Percentiles rank a stretch among this genome's conserved stretches.
Evolutionary conservation across 2,113 vertebrate species (phyloP).

Genomic region (Anolis carolinensis): DNA sequence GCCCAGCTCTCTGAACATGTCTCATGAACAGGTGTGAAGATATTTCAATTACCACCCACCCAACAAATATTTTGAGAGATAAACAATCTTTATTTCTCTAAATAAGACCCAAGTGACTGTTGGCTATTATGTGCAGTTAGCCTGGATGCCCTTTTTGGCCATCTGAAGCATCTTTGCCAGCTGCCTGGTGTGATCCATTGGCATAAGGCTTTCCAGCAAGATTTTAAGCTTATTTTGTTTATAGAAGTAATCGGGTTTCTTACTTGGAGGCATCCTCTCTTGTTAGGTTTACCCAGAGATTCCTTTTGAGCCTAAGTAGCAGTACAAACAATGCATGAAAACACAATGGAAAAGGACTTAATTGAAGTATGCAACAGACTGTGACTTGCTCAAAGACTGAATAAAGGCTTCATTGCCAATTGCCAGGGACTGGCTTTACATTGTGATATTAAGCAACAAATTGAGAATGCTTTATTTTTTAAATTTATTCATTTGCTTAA

Average conservation of each 20-base stretch:
- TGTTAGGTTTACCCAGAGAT: background rate
- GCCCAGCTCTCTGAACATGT: constrained; percentile 4
- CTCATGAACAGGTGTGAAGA: constrained; percentile 19
- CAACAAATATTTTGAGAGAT: constrained; percentile 10
- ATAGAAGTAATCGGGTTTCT: too few relatives aligned
- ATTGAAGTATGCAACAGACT: background rate
- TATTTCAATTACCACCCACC: constrained; percentile 31
- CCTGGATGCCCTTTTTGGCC: background rate
- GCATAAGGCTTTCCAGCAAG: background rate
- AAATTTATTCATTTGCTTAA: too few relatives aligned
- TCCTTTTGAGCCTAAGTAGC: background rate
- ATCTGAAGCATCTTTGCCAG: background rate
- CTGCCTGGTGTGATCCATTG: background rate
- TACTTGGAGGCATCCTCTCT: background rate
- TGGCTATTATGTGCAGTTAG: background rate
- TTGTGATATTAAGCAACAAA: background rate
- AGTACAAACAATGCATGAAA: background rate
- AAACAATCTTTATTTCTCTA: background rate
- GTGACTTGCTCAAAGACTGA: background rate
- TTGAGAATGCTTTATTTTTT: background rate
- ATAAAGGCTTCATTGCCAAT: background rate
- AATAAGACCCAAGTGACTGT: background rate
- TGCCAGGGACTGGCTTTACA: background rate
- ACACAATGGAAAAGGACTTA: background rate
- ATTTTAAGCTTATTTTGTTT: background rate